Evolutionary conservation across 1,140 invertebrate species (phyloP), one percentile per base, ranked within the genome.

Genomic region (Drosophila navojoa): DNA sequence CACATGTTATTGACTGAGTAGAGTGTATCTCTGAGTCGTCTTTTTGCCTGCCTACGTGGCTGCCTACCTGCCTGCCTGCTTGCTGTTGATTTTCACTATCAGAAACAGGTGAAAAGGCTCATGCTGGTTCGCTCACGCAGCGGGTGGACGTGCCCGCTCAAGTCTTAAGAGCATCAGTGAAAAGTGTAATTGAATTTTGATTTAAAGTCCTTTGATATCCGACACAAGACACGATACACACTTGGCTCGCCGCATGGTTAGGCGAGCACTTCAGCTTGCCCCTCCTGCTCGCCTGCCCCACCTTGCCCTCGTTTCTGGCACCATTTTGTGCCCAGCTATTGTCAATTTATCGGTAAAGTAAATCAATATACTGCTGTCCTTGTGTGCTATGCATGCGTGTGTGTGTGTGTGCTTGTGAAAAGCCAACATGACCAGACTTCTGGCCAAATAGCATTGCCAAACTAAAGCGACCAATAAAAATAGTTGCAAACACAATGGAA

Each of bases 171-270:
- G 81, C 76, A 79, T 63, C 77, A 73, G 64, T 69, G 70, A 52
- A 59, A 77, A 84, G 74, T 71, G 81, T 85, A 85, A 85, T 85
- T 85, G 81, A 85, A 85, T 85, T 85, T 80, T 85, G 77, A 85
- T 80, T 85, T 85, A 85, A 85, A 86, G 77, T 85, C 81, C 81
- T 85, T 85, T 85, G 81, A 85, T 85, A 85, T 79, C 79, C 71
- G 62, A 77, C 74, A 80, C 72, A 72, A 67, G 58, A 67, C 52
- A 66, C 54, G 45, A 22, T 66, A 66, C 54, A 66, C 54, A 67
- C 59, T 59, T 54, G 50, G 67, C 38, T 47, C 22, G 67, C 59
- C 50, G 59, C 53, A 59, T 71, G 40, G 53, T 71, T 64, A 69
- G 52, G 69, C 60, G 53, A 76, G 38, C 64, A 68, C 49, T 81